Evolutionary conservation across 2,797 vertebrate species (phyloP), one percentile per base, ranked within the genome.

Genomic region (Chelon auratus): DNA sequence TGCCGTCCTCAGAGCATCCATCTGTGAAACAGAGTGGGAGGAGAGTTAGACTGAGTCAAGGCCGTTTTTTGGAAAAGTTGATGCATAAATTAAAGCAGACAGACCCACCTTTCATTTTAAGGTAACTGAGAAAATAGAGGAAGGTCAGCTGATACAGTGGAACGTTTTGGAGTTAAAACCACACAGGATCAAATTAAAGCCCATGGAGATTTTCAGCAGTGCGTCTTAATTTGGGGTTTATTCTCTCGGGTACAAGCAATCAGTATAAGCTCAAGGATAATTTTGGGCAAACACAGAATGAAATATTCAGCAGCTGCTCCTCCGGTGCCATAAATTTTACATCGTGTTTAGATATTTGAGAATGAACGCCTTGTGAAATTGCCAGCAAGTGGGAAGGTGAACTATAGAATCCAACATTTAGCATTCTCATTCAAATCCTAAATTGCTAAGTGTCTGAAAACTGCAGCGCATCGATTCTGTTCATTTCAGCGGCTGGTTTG

Each of bases 1-100:
- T 86, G 86, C 72, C 48, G 90, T 93, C 90, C 83, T 93, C 89
- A 86, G 87, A 87, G 87, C 84, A 87, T 93, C 92, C 92, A 88
- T 91, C 87, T 91, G 85, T 79, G 82, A 89, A 90, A 89, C 74
- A 90, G 62, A 89, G 61, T 66, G 55, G 68, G 72, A 85, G 75
- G 78, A 82, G 68, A 84, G 72, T 78, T 47, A 86, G 66, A 80
- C 17, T 48, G 62, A 78, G 72, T 84, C 68, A 40, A 55, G 9
- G 52, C 18, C 61, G 61, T 26, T 71, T 64, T 62, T 8, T 2
- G 61, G 18, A 69, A 22, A 66, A 75, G 51, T 51, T 3, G 3
- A 26, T 53, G 68, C 63, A 81, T 53, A 47, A 67, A 63, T 70
- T 45, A 14, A 54, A 69, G 37, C 36, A 55, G 37, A 50, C 20